Conservation (phyloP, 2,113 vertebrate species). For the Indri indri region DNA sequence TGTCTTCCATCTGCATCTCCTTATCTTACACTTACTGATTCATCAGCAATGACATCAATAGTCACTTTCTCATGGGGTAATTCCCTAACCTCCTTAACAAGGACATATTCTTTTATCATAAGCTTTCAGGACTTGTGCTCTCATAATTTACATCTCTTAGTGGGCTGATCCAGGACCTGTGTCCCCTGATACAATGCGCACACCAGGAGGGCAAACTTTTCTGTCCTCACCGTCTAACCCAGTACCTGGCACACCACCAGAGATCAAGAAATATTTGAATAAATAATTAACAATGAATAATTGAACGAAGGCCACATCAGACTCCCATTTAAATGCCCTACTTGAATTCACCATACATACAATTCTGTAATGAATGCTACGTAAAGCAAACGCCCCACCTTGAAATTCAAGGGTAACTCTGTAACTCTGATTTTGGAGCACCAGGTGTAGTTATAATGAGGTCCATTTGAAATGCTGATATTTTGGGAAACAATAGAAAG, state of each 20-base stretch:
- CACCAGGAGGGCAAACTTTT: background rate
- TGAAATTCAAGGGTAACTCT: background rate
- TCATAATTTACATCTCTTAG: background rate
- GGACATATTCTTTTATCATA: background rate
- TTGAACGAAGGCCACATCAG: background rate
- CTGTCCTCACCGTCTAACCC: no score
- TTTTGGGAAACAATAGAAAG: background rate
- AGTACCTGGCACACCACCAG: background rate
- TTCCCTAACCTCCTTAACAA: background rate
- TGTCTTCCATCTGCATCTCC: background rate
- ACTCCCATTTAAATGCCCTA: background rate
- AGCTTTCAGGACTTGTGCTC: background rate
- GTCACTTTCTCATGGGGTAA: background rate
- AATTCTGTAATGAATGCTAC: background rate
- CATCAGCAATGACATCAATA: background rate
- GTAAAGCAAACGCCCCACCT: background rate
- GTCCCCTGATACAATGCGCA: rapidly evolving
- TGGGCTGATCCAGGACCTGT: background rate
- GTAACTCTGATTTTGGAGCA: background rate
- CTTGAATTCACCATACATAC: background rate
- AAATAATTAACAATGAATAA: background rate
- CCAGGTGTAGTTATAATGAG: no score
- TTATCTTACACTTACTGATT: background rate
- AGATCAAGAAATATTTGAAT: background rate
- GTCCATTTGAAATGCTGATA: background rate